Evolutionary conservation across 2,113 vertebrate genomes (phyloP).

Genomic region (Sphyrna mokarran): DNA sequence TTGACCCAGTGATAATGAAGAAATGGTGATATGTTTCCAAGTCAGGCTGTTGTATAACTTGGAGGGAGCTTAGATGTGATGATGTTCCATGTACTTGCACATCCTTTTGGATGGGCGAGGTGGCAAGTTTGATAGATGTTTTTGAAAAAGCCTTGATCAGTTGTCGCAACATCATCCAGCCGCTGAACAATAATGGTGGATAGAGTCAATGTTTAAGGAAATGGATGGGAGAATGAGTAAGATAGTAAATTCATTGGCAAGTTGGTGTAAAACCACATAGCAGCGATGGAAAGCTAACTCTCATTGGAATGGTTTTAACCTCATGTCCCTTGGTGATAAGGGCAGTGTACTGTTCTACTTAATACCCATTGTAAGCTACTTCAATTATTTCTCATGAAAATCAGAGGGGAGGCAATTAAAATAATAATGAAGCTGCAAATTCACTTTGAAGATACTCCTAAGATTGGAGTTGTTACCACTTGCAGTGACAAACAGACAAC

Average conservation of each 20-base stretch:
- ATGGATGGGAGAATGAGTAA: neutral
- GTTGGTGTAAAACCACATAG: neutral
- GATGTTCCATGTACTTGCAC: neutral
- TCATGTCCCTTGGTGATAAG: neutral
- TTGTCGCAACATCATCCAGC: neutral
- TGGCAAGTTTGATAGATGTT: neutral
- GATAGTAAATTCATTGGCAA: neutral
- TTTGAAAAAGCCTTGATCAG: neutral
- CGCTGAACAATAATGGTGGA: neutral
- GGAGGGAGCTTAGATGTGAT: neutral
- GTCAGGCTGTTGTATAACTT: neutral
- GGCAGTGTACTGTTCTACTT: neutral
- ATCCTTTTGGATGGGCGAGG: neutral
- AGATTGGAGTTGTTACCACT: neutral
- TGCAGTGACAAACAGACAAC: neutral
- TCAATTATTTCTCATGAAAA: slow-evolving; percentile 1
- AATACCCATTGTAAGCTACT: neutral
- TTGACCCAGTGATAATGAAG: neutral
- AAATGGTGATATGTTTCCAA: neutral
- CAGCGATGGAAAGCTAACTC: neutral
- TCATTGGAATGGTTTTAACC: neutral
- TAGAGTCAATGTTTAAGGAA: neutral
- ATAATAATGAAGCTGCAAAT: neutral
- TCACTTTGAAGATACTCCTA: neutral
- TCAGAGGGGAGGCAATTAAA: neutral